A percentile compares a stretch with the other conserved stretches of the same genome.
Evolutionary conservation across 2,113 vertebrate genomes (phyloP).

Genomic region (Apistogramma diplotaenia): DNA sequence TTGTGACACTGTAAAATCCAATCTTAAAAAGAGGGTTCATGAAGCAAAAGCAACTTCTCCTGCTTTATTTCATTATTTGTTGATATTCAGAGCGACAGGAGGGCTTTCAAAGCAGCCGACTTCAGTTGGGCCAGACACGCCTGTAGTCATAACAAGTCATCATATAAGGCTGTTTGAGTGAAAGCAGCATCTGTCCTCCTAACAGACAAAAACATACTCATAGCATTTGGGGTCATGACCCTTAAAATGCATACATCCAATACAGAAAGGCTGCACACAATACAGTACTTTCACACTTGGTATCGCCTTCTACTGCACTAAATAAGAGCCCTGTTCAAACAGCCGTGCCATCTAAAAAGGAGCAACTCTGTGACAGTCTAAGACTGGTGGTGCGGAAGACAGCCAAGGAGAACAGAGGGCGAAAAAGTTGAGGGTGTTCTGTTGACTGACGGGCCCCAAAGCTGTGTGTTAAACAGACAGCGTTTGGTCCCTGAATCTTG

Average conservation of each 20-base stretch:
- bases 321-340: conserved; percentile 34
- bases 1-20: not conserved
- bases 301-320: not conserved
- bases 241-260: not conserved
- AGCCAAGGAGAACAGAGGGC: not conserved
- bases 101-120: not conserved
- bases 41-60: not conserved
- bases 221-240: not conserved
- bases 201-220: not conserved
- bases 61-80: not conserved
- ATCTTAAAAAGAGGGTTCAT: not conserved
- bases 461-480: not conserved
- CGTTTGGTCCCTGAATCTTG: not conserved
- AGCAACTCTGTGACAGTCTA: conserved; percentile 40
- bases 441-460: conserved; percentile 17
- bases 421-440: conserved; percentile 29
- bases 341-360: conserved; percentile 20
- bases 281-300: not conserved
- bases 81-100: not conserved
- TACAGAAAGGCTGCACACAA: conserved; percentile 9
- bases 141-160: not conserved
- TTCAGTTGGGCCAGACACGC: not conserved
- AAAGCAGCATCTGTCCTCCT: conserved; percentile 7
- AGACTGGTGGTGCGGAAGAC: conserved; percentile 19
- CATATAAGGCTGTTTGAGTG: not conserved